Evolutionary conservation across 2,888 invertebrate species (phyloP).

Genomic region (Drosophila affinis): DNA sequence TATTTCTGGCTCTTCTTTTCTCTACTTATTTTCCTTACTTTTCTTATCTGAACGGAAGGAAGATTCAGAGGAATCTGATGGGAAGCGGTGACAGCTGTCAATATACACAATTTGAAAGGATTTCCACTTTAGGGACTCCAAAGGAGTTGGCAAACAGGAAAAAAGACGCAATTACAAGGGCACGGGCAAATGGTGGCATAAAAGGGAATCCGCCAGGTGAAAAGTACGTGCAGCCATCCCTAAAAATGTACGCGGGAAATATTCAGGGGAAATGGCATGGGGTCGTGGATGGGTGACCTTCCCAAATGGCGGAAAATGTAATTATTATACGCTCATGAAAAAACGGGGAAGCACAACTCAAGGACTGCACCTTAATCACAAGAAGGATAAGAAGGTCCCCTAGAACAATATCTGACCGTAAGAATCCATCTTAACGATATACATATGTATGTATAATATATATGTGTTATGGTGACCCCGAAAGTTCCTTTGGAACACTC

Average conservation of each 20-base stretch:
- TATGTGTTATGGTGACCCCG: too few relatives aligned
- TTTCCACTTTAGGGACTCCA: conserved; percentile 29
- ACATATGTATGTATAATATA: too few relatives aligned
- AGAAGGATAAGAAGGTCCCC: not conserved
- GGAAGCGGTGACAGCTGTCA: conserved; percentile 48
- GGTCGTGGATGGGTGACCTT: not conserved
- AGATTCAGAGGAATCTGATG: not conserved
- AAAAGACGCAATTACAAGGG: not conserved
- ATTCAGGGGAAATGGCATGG: not conserved
- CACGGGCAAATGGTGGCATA: not conserved
- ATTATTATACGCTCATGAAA: not conserved
- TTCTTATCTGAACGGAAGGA: conserved; percentile 27
- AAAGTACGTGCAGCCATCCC: conserved; percentile 18
- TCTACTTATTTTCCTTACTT: conserved; percentile 15
- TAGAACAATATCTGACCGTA: too few relatives aligned
- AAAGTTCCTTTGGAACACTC: too few relatives aligned
- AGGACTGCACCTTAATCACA: not conserved
- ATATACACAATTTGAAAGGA: conserved; percentile 49
- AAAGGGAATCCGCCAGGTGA: conserved; percentile 28
- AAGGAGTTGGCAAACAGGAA: not conserved
- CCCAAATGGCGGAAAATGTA: not conserved
- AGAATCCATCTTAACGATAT: too few relatives aligned
- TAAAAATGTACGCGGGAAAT: not conserved
- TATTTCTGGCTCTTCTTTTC: conserved; percentile 16
- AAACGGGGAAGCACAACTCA: not conserved